These are phyloP conservation scores for Hanleya hanleyi DNA, from an alignment of 2,888 invertebrate genomes.

Conservation along the genomic window DNA sequence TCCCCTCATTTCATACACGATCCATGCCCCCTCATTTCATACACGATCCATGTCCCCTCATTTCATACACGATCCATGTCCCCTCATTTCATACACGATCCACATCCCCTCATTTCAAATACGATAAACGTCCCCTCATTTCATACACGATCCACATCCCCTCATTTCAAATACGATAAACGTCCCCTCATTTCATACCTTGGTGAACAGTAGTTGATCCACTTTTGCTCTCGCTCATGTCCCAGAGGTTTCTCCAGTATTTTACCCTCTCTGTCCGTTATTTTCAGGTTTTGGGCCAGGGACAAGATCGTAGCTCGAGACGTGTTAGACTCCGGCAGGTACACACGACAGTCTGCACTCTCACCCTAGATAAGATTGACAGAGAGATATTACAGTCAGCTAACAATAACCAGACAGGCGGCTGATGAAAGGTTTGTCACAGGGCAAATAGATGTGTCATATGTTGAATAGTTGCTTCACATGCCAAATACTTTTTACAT, in stretches of 20 bases:
- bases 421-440: neutral
- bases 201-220: conserved; percentile 48
- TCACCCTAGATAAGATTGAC: conserved; percentile 79
- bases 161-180: no score
- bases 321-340: conserved; percentile 93
- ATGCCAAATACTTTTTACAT: no score
- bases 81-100: no score
- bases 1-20: no score
- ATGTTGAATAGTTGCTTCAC: no score
- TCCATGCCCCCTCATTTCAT: no score
- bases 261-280: conserved; percentile 84
- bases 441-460: neutral
- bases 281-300: conserved; percentile 90
- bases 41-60: no score
- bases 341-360: conserved; percentile 91
- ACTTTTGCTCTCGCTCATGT: conserved; percentile 72
- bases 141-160: no score
- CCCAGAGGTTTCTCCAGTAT: conserved; percentile 60
- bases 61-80: no score
- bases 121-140: no score
- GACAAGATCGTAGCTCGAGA: conserved; percentile 87
- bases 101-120: no score
- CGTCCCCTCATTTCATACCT: no score
- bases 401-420: neutral
- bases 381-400: neutral